Evolutionary conservation across 2,888 invertebrate genomes (phyloP).

Genomic region (Microctonus hyperodae): DNA sequence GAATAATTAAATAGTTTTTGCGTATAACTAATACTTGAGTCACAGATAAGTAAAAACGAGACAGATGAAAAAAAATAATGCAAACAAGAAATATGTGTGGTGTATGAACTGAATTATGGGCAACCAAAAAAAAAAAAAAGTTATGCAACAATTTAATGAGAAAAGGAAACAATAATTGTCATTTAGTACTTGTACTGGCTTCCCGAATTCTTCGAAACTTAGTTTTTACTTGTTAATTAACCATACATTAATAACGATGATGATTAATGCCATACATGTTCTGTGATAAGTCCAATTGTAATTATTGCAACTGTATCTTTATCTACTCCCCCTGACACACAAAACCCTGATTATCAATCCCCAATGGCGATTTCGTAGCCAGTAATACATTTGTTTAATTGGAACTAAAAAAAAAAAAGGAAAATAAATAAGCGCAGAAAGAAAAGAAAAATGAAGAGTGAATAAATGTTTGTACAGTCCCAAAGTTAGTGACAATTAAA

Average conservation of each 20-base stretch:
- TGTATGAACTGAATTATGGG: constrained; percentile 58
- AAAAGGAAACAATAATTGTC: constrained; percentile 48
- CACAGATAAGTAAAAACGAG: constrained; percentile 36
- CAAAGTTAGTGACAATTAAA: constrained; percentile 34
- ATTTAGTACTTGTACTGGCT: constrained; percentile 60
- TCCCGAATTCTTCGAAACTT: constrained; percentile 59
- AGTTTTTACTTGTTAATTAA: constrained; percentile 59
- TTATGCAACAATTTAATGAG: constrained; percentile 5
- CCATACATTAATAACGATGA: constrained; percentile 57
- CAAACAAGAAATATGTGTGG: constrained; percentile 36
- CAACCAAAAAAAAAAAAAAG: constrained; percentile 49
- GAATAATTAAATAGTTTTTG: constrained; percentile 53
- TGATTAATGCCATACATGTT: constrained; percentile 65
- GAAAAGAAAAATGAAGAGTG: too few relatives aligned
- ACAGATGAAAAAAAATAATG: constrained; percentile 36
- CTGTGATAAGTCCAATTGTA: constrained; percentile 64
- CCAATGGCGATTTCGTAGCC: constrained; percentile 54
- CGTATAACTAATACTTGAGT: constrained; percentile 55
- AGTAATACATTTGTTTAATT: constrained; percentile 53
- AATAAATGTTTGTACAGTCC: constrained; percentile 47
- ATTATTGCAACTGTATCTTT: constrained; percentile 61
- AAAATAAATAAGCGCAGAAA: constrained; percentile 10
- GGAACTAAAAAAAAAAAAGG: constrained; percentile 2
- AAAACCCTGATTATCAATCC: constrained; percentile 14
- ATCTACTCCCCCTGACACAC: constrained; percentile 45